Base-by-base conservation (phyloP, 2,113 vertebrate species). In the Tonatia bakeri region DNA sequence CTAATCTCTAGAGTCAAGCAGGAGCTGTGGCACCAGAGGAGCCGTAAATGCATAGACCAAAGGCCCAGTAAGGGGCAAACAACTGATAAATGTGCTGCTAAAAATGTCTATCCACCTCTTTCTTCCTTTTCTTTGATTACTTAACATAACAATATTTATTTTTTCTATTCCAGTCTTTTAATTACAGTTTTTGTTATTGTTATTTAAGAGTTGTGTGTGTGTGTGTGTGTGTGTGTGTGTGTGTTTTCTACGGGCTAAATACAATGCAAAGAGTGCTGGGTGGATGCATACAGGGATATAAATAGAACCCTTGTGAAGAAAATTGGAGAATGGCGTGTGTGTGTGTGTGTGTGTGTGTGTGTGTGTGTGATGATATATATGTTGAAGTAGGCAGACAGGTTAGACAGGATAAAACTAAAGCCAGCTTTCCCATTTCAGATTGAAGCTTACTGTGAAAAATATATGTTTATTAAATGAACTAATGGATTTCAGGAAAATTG, bases 1-100 rank as follows among this genome's bases (percentile, higher is more conserved):
- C 50, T 64, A 50, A 94, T 96, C 81, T 97, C 87, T 61, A 14
- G 90, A 90, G 87, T 92, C 31, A 61, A 43, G 85, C 20, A 36
- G 40, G 43, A 90, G 61, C 79, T 43, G 7, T 9, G 36, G 65
- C 11, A 59, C 61, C 45, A 87, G 38, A 76, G n/a, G 5, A 56
- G 59, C 33, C 28, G 13, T 43, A 13, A 79, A 28, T 36, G 38
- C 9, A 10, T 7, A 77, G 26, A 89, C 59, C 72, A 89, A 56
- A 94, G 67, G 40, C 79, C 40, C 73, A 82, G 69, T 0, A 1
- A 86, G 31, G 33, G 72, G 40, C 65, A 59, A 80, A 40, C 89
- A 83, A 54, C 31, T 33, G 16, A 73, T n/a, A 67, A 76, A 59
- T 15, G 56, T 65, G 14, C 17, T 38, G n/a, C 40, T 72, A 36